These are phyloP conservation scores for Netelia virgata DNA, from an alignment of 2,888 invertebrate species.

Conservation along the genomic window DNA sequence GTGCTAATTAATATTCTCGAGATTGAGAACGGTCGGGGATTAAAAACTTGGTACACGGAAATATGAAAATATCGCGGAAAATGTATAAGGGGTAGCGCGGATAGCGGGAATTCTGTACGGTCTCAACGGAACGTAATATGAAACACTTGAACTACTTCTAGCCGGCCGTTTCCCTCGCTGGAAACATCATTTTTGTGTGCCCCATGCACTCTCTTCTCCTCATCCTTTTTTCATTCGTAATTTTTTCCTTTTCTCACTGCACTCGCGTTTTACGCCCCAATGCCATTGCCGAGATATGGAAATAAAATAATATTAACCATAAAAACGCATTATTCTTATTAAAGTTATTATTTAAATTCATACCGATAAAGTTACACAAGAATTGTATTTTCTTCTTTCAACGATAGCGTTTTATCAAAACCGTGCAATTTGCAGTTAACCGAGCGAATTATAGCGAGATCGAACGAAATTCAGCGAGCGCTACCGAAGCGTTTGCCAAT, in stretches of 20 bases:
- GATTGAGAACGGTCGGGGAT: conserved; percentile 59
- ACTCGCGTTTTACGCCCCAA: conserved; percentile 60
- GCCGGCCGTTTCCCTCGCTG: conserved; percentile 60
- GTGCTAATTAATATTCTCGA: conserved; percentile 59
- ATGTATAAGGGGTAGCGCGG: conserved; percentile 16
- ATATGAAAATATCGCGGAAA: conserved; percentile 61
- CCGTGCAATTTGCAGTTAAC: conserved; percentile 67
- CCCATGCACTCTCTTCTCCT: conserved; percentile 58
- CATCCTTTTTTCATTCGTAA: conserved; percentile 51
- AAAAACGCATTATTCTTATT: conserved; percentile 1
- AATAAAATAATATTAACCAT: conserved; percentile 13
- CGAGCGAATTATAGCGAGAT: conserved; percentile 34
- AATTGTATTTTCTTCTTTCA: too few species aligned
- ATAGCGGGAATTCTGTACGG: conserved; percentile 8
- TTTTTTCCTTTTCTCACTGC: conserved; percentile 38
- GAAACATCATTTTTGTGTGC: conserved; percentile 65
- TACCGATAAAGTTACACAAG: too few species aligned
- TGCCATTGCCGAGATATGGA: conserved; percentile 42
- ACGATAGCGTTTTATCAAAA: conserved; percentile 1
- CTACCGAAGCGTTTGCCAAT: conserved; percentile 68
- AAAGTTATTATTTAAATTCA: background rate
- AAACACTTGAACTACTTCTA: conserved; percentile 74
- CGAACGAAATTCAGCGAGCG: conserved; percentile 61
- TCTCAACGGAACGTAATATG: conserved; percentile 67
- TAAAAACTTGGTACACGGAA: conserved; percentile 62